A percentile compares a stretch with the other conserved stretches of the same genome.
Evolutionary conservation across 2,888 invertebrate species (phyloP).

Genomic region (Melinaea menophilus): DNA sequence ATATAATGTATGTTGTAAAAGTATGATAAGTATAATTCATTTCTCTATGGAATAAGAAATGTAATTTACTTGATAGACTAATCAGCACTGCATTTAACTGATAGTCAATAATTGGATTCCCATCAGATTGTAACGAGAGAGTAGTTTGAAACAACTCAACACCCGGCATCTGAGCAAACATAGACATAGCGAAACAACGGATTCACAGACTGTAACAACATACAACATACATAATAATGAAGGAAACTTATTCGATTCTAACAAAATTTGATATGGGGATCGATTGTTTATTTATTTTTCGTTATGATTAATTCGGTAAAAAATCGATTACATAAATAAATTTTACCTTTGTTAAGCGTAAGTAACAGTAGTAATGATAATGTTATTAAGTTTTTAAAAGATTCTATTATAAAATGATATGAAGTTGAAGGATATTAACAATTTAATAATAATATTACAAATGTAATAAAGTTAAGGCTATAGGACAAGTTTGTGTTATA

Average conservation of each 20-base stretch:
- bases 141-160: neutral
- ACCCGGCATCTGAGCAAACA: no score
- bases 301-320: no score
- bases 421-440: neutral
- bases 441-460: slow-evolving; percentile 9
- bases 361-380: neutral
- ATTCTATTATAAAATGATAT: neutral
- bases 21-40: no score
- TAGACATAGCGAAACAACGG: no score
- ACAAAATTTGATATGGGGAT: no score
- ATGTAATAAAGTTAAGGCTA: slow-evolving; percentile 13
- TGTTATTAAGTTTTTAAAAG: neutral
- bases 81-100: neutral
- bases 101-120: neutral
- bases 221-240: no score
- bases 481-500: slow-evolving; percentile 49
- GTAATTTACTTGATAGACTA: neutral
- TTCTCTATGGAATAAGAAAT: neutral
- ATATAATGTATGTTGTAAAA: no score
- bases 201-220: no score
- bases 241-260: no score
- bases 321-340: no score
- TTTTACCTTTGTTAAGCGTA: neutral
- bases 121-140: neutral
- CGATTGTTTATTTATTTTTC: no score